Conservation (phyloP, 2,113 vertebrate species). For the Sinocyclocheilus grahami region DNA sequence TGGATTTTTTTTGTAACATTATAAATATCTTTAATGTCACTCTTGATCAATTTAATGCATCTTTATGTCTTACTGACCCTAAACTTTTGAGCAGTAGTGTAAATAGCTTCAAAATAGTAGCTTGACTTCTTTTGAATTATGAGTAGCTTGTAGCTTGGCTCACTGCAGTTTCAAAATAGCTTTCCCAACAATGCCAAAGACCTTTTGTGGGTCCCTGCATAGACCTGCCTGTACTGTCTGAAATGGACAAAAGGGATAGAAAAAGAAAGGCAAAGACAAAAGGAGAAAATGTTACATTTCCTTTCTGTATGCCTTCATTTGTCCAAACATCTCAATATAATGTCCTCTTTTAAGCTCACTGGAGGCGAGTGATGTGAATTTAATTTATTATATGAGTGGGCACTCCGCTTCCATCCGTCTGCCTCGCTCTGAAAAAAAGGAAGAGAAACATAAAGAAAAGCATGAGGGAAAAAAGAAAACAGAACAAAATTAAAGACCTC, state of each 20-base stretch:
- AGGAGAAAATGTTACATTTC: not conserved
- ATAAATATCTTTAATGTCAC: not conserved
- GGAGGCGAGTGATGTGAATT: slow-evolving; percentile 45
- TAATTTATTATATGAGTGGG: slow-evolving; percentile 48
- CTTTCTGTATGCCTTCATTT: slow-evolving; percentile 1
- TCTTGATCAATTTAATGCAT: not conserved
- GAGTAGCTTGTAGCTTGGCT: not conserved
- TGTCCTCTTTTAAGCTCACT: slow-evolving; percentile 30
- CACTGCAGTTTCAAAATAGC: not conserved
- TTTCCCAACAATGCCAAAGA: not conserved
- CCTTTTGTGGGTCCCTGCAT: not conserved
- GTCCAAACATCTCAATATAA: not conserved
- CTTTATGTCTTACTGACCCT: not conserved
- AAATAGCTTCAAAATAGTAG: not conserved
- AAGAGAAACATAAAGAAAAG: not conserved
- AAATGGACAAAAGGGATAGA: not conserved
- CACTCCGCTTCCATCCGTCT: slow-evolving; percentile 54
- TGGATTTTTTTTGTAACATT: not conserved
- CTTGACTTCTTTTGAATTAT: not conserved
- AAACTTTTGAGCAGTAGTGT: not conserved
- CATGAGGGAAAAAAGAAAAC: not conserved
- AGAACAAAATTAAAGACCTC: not conserved
- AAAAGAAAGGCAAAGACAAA: not conserved
- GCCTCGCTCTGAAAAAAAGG: not conserved
- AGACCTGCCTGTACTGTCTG: not conserved